Base-by-base conservation (phyloP, 2,113 vertebrate species). In the Equus przewalskii region DNA sequence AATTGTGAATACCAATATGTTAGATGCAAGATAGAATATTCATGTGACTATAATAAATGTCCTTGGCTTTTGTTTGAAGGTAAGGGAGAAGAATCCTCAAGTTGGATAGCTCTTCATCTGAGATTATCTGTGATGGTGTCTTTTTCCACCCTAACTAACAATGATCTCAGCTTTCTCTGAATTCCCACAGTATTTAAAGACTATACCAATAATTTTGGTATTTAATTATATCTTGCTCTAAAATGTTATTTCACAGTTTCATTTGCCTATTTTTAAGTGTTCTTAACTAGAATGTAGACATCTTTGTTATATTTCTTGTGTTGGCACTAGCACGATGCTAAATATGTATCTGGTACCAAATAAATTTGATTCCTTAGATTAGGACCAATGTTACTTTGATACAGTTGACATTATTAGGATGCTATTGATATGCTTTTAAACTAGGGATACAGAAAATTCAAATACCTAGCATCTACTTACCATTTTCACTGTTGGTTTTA, bases 401-500 rank as follows among this genome's bases (percentile, higher is more conserved):
- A 5, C 15, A 64, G 36, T 9, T 28, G 26, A 88, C 49, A 64
- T 30, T 81, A 65, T 60, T n/a, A 24, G 15, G 18, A 83, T 49
- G 36, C 15, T 41, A 4, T 16, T n/a, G 28, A 0, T 33, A 15
- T 28, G 15, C 6, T 89, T 14, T 60, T 62, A n/a, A 8, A 44
- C 46, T 75, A 56, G 9, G 21, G 49, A 44, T 26, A 54, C 7
- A 28, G 62, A 24, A 28, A 46, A 30, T 33, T 5, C 56, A 75
- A 28, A 75, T 60, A 80, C 30, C 54, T 36, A 24, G 46, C 13
- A 1, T 7, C 3, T 60, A 60, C 15, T 30, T 97, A 98, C 97
- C 95, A 80, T 93, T 62, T 19, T 94, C 26, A 98, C 82, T 0
- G 98, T 96, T 4, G 95, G 19, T 54, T 97, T 98, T 58, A 94